Conservation (phyloP, 2,113 vertebrate genomes). For the Stegastes partitus region DNA sequence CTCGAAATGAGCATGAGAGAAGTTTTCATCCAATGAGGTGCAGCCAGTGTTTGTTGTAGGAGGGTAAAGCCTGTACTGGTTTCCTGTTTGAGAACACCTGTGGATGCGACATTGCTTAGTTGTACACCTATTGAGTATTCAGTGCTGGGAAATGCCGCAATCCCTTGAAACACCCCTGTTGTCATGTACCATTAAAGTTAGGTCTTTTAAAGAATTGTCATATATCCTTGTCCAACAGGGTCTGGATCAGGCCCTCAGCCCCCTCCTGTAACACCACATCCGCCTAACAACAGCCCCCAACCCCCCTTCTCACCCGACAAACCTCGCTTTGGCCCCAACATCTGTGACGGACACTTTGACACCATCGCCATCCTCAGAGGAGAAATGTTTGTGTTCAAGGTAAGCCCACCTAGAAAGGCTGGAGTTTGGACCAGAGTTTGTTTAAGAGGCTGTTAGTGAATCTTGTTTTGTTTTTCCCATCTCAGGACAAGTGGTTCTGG, state of each 20-base stretch:
- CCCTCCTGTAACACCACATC: constrained; percentile 74
- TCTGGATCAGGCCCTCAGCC: constrained; percentile 70
- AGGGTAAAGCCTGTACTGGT: too few species aligned
- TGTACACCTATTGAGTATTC: too few species aligned
- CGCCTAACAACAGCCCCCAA: constrained; percentile 60
- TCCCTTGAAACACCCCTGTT: neutral
- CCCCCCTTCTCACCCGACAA: constrained; percentile 78
- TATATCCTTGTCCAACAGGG: constrained; percentile 61
- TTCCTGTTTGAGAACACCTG: too few species aligned
- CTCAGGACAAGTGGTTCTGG: constrained; percentile 92
- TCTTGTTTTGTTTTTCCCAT: neutral
- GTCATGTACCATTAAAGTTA: neutral
- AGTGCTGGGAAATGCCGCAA: too few species aligned
- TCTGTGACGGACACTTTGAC: constrained; percentile 94
- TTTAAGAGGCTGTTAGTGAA: neutral
- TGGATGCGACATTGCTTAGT: too few species aligned
- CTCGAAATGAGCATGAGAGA: too few species aligned
- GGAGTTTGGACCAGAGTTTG: neutral
- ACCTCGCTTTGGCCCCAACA: constrained; percentile 86
- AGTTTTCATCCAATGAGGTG: too few species aligned
- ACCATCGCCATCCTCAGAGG: constrained; percentile 90
- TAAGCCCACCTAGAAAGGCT: constrained; percentile 39
- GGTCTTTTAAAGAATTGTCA: neutral
- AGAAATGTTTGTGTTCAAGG: constrained; percentile 96
- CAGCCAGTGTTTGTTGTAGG: too few species aligned